phyloP scores from a whole-genome alignment of 2,888 invertebrate species.

The Apamea sordens region DNA sequence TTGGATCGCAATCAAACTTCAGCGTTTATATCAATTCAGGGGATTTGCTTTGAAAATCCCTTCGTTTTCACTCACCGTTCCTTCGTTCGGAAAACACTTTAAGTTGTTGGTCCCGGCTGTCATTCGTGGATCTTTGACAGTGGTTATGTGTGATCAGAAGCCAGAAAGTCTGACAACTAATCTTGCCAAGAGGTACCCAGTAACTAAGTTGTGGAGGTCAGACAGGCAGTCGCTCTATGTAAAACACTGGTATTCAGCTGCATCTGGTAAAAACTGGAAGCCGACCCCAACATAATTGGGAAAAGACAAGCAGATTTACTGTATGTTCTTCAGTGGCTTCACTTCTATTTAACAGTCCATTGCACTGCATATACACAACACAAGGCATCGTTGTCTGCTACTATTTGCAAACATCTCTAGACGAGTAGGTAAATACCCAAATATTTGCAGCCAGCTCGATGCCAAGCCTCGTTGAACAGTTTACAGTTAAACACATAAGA shows the following conservation, averaged over 20 bases:
- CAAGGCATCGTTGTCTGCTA: background rate
- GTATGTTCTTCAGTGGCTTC: background rate
- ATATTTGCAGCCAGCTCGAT: slow-evolving; percentile 49
- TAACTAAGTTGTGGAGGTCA: background rate
- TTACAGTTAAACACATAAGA: slow-evolving; percentile 63
- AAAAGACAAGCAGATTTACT: background rate
- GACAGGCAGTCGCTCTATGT: background rate
- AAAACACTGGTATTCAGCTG: background rate
- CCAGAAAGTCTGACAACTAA: background rate
- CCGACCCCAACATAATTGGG: background rate
- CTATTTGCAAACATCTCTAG: slow-evolving; percentile 37
- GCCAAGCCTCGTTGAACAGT: slow-evolving; percentile 48
- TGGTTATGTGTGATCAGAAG: background rate
- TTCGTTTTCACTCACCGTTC: background rate
- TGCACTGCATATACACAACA: background rate
- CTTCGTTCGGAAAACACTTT: background rate
- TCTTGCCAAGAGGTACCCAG: background rate
- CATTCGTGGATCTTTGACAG: background rate
- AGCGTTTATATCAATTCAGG: background rate
- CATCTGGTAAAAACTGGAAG: background rate
- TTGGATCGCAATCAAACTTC: background rate
- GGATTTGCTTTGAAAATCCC: background rate
- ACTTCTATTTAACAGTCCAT: background rate
- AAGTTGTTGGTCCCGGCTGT: background rate
- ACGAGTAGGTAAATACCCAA: slow-evolving; percentile 34